These are phyloP conservation scores for Caenorhabditis zanzibari DNA, from an alignment of 2,888 invertebrate species.

Conservation along the genomic window DNA sequence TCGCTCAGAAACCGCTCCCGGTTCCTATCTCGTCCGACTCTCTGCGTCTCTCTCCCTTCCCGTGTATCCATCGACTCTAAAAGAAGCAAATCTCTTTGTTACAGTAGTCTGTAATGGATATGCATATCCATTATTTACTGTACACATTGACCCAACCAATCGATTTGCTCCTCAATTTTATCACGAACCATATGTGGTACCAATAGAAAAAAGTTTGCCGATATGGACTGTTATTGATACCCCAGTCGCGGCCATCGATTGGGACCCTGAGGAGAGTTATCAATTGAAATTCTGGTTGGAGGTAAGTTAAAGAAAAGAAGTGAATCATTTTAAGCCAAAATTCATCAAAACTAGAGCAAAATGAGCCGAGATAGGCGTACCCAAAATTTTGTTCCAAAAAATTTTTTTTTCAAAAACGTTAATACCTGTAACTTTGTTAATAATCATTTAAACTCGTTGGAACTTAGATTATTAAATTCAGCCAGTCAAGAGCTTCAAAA, in stretches of 20 bases:
- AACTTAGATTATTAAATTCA: neutral
- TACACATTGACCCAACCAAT: conserved; percentile 76
- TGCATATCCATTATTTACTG: conserved; percentile 79
- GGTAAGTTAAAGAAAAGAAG: conserved; percentile 37
- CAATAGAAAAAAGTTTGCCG: conserved; percentile 67
- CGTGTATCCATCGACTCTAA: conserved; percentile 76
- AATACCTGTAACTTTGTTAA: neutral
- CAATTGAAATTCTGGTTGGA: conserved; percentile 74
- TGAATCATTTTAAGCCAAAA: too few species aligned
- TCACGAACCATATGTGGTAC: conserved; percentile 77
- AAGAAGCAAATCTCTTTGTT: conserved; percentile 78
- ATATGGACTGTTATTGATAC: conserved; percentile 75
- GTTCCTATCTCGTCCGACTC: conserved; percentile 49
- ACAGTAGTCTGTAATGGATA: conserved; percentile 80
- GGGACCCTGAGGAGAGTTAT: conserved; percentile 78
- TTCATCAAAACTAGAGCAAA: too few species aligned
- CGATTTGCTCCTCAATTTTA: conserved; percentile 78
- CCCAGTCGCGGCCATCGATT: conserved; percentile 79
- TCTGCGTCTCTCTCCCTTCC: conserved; percentile 69
- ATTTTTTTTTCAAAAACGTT: neutral
- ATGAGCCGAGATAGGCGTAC: neutral
- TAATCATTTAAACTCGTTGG: neutral
- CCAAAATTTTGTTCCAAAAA: conserved; percentile 4
- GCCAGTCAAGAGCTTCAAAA: neutral
- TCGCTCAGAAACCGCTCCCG: conserved; percentile 28